Evolutionary conservation across 2,113 vertebrate genomes (phyloP).

Genomic region (Manacus vitellinus): DNA sequence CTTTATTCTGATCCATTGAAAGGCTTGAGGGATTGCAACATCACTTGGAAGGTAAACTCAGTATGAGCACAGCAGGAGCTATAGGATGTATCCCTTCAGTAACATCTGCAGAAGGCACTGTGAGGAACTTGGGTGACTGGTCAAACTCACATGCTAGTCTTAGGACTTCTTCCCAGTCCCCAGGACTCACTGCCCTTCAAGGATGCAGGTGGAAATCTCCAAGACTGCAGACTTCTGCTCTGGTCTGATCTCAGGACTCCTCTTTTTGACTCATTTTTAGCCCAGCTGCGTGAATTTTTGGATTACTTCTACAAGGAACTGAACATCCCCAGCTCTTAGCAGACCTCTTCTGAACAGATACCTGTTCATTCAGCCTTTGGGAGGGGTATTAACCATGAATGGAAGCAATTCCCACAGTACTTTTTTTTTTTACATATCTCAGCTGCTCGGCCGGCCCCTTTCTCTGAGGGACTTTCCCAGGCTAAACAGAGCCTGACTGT

Average conservation of each 20-base stretch:
- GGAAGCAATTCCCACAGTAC: not conserved
- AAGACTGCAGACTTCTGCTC: not conserved
- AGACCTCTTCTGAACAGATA: not conserved
- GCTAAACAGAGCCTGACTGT: not conserved
- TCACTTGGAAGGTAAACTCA: not conserved
- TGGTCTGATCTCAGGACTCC: not conserved
- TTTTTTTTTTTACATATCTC: not conserved
- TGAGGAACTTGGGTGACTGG: not conserved
- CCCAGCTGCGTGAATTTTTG: not conserved
- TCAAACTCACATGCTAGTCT: not conserved
- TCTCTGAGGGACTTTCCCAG: not conserved
- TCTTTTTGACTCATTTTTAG: not conserved
- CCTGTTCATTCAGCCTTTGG: not conserved
- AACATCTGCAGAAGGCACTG: not conserved
- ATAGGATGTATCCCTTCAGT: not conserved
- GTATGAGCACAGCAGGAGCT: not conserved
- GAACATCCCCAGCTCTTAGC: not conserved
- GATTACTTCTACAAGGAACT: not conserved
- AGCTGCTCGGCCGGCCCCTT: not conserved
- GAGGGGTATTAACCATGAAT: not conserved
- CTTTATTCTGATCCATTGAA: not conserved
- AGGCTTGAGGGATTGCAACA: not conserved
- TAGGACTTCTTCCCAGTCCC: not conserved
- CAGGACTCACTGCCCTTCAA: not conserved
- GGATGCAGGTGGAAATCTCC: not conserved